These are phyloP conservation scores for Rhamphomyia laevipes DNA, from an alignment of 2,888 invertebrate species.

Conservation along the genomic window DNA sequence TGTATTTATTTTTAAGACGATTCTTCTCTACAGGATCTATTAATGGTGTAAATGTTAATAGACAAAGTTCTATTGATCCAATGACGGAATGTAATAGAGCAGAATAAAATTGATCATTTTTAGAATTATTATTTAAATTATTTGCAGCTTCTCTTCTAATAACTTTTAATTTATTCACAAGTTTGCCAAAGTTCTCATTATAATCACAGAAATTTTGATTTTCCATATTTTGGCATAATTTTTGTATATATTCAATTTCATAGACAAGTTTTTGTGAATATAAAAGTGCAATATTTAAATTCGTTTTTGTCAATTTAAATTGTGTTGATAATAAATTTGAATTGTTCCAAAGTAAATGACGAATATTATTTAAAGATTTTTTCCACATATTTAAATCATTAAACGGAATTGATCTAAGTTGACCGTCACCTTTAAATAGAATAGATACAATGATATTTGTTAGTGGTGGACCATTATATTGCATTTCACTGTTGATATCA, in stretches of 20 bases:
- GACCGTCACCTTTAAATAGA: conserved; percentile 24
- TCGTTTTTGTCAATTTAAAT: conserved; percentile 17
- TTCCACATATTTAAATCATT: conserved; percentile 28
- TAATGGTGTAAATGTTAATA: conserved; percentile 51
- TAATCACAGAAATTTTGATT: conserved; percentile 20
- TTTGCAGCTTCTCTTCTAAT: conserved; percentile 12
- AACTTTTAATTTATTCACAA: conserved; percentile 16
- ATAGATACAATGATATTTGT: conserved; percentile 22
- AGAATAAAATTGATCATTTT: conserved; percentile 10
- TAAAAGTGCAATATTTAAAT: conserved; percentile 12
- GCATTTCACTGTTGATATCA: conserved; percentile 21
- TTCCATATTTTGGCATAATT: conserved; percentile 15
- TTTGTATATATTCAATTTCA: conserved; percentile 26
- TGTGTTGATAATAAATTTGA: conserved; percentile 17
- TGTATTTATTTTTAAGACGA: conserved; percentile 56
- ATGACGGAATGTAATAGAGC: conserved; percentile 24
- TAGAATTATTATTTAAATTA: background rate
- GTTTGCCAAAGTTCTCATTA: conserved; percentile 19
- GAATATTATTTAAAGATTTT: conserved; percentile 25
- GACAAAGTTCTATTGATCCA: conserved; percentile 44
- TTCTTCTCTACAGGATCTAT: conserved; percentile 79
- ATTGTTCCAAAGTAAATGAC: conserved; percentile 46
- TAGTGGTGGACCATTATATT: conserved; percentile 26
- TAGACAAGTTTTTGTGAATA: conserved; percentile 21
- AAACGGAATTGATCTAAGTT: conserved; percentile 26